Evolutionary conservation across 2,888 invertebrate species (phyloP).

Genomic region (Dynastes tityus): DNA sequence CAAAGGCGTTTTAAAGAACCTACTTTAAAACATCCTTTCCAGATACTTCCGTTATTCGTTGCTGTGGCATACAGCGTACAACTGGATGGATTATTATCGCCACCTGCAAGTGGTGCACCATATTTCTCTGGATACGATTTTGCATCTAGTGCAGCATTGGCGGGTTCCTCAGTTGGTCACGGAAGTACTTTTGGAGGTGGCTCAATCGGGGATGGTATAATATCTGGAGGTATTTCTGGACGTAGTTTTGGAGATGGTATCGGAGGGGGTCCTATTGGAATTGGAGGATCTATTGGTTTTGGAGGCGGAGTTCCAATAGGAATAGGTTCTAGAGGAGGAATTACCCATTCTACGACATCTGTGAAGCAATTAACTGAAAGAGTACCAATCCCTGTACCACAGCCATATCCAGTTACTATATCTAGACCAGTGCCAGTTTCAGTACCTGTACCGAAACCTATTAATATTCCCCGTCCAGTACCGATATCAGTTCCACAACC

Average conservation of each 20-base stretch:
- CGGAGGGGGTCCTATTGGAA: conserved; percentile 16
- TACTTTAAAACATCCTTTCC: too few species aligned
- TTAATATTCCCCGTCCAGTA: conserved; percentile 60
- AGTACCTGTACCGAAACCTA: conserved; percentile 62
- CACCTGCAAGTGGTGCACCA: conserved; percentile 30
- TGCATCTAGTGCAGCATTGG: conserved; percentile 18
- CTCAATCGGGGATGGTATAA: not conserved
- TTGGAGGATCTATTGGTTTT: not conserved
- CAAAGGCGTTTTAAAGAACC: too few species aligned
- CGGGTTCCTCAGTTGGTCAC: not conserved
- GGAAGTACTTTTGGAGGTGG: not conserved
- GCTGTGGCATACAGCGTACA: conserved; percentile 34
- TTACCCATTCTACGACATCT: conserved; percentile 60
- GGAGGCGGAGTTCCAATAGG: conserved; percentile 18
- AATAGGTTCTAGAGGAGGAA: conserved; percentile 36
- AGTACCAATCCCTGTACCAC: conserved; percentile 62
- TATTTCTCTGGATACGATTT: conserved; percentile 40
- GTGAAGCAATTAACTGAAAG: conserved; percentile 62
- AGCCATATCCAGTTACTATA: conserved; percentile 63
- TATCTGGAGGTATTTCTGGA: too few species aligned
- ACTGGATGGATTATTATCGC: conserved; percentile 37
- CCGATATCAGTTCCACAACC: conserved; percentile 59
- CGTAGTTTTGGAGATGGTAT: not conserved
- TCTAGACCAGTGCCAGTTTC: conserved; percentile 64
- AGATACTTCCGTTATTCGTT: conserved; percentile 34